phyloP scores from a whole-genome alignment of 2,888 invertebrate species.

The Lasioglossum figueresi region DNA sequence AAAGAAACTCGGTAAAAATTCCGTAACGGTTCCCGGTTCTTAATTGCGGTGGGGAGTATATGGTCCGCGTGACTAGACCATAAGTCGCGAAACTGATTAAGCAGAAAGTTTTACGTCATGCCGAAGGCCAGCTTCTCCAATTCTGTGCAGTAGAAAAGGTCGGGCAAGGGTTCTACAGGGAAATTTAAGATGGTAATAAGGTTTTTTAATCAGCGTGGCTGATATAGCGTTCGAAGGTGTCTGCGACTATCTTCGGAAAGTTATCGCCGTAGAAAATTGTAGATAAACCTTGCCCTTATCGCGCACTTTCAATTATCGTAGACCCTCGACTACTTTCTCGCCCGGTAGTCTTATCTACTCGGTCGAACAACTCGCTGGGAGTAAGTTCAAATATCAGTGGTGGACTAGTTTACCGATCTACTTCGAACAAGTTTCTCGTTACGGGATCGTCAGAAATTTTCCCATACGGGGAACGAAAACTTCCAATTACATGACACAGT shows the following conservation, averaged over 20 bases:
- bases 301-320: constrained; percentile 47
- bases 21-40: neutral
- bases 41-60: neutral
- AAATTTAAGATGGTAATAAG: neutral
- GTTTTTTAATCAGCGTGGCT: constrained; percentile 10
- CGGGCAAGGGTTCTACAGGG: neutral
- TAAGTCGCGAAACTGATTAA: constrained; percentile 20
- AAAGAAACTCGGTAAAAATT: neutral
- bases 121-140: neutral
- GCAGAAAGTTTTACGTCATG: neutral
- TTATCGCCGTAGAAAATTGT: constrained; percentile 22
- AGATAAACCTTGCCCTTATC: constrained; percentile 39
- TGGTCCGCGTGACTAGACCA: neutral
- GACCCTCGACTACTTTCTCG: constrained; percentile 20
- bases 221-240: neutral
- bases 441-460: constrained; percentile 8
- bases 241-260: neutral
- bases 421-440: constrained; percentile 20
- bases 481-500: constrained; percentile 10
- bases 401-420: constrained; percentile 26
- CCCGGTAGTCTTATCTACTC: constrained; percentile 20
- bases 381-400: constrained; percentile 4
- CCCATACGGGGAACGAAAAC: neutral
- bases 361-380: neutral
- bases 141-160: neutral